Evolutionary conservation across 2,888 invertebrate genomes (phyloP).

Genomic region (Nyleta sp.): DNA sequence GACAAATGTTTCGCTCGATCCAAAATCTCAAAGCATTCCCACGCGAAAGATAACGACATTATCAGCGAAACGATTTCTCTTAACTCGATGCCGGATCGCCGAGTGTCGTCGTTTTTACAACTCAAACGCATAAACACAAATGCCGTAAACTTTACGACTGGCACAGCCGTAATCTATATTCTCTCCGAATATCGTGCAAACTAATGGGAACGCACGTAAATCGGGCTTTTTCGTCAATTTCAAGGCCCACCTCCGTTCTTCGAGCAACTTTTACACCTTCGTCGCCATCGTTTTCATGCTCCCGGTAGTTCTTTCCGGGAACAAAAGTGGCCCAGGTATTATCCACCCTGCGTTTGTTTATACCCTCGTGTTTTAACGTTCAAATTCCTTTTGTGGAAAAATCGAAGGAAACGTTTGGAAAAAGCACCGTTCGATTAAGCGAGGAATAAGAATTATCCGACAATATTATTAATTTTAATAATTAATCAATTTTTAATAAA

Average conservation of each 20-base stretch:
- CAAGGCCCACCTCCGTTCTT: neutral
- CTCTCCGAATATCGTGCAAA: conserved; percentile 40
- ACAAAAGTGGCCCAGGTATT: conserved; percentile 16
- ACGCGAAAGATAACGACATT: conserved; percentile 39
- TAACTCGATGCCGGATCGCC: conserved; percentile 19
- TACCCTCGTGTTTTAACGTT: no score
- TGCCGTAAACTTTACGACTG: conserved; percentile 55
- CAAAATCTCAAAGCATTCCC: conserved; percentile 12
- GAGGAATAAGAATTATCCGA: no score
- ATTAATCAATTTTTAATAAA: no score
- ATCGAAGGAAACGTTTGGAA: no score
- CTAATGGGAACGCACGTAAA: conserved; percentile 42
- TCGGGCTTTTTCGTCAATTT: conserved; percentile 23
- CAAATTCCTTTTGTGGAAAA: no score
- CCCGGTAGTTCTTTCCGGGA: conserved; percentile 29
- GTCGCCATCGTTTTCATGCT: no score
- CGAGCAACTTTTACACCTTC: no score
- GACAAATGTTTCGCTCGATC: conserved; percentile 27
- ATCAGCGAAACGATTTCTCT: conserved; percentile 31
- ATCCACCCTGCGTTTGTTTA: no score
- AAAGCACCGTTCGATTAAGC: no score
- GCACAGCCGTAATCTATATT: conserved; percentile 44
- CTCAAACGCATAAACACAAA: conserved; percentile 42
- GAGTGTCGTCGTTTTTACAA: conserved; percentile 27
- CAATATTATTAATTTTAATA: no score